Evolutionary conservation across 2,797 vertebrate species (phyloP), one percentile per base, ranked within the genome.

Genomic region (Heteromormyrus szaboi): DNA sequence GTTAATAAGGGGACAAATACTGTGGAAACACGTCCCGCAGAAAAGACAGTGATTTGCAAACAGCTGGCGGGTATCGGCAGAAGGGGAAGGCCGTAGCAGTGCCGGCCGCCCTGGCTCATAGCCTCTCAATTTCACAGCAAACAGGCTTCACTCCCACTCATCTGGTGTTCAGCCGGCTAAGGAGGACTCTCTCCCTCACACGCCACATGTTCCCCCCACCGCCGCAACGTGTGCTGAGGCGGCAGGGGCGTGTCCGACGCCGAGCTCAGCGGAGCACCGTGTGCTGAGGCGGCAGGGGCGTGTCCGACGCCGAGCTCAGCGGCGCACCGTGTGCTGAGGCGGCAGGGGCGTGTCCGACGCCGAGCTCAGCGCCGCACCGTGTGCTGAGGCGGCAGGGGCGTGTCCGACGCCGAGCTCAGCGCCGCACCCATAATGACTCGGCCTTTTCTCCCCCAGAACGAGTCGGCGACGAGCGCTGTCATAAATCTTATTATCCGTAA

Each of bases 101-200:
- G 91, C 90, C 90, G 92, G 22, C 59, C 51, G 2, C 19, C 12
- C 65, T 87, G 68, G 88, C 37, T 87, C 37, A 37, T 9, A 87
- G 85, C 22, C 48, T 79, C 53, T 46, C 33, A n/a, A 59, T 89
- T 89, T 87, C 85, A 89, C 65, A 87, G 85, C 25, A 87, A 87
- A 65, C 89, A 87, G 86, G 89, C 89, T 89, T 90, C 85, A 89
- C 90, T 90, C 85, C 90, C 89, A 90, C 87, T 91, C 88, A 53
- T 91, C 68, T 91, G 88, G 50, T 51, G 83, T 62, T 92, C 86
- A 84, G 88, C 91, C 91, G 88, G 92, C 88, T 87, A 91, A 90
- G 86, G 91, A 91, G 89, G 90, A 83, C 89, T 89, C 86, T 65
- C 51, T 87, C 88, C 81, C 33, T 89, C 89, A 22, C 85, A 86